phyloP scores from a whole-genome alignment of 2,797 vertebrate genomes.

The Phataginus tricuspis region DNA sequence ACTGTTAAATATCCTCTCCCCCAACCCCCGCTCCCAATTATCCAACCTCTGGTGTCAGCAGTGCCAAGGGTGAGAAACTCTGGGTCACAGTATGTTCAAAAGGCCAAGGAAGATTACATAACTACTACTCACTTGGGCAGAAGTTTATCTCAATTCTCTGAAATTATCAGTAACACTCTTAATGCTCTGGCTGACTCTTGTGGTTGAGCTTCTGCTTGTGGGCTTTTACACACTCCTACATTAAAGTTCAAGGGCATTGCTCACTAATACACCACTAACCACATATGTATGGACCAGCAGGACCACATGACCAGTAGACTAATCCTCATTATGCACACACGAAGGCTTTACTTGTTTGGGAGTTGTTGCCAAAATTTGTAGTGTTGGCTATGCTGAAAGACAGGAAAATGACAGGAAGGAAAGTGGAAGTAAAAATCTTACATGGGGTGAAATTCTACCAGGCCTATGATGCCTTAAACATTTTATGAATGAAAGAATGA shows the following conservation, averaged over 20 bases:
- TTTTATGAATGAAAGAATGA: neutral
- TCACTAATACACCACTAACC: neutral
- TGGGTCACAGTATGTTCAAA: neutral
- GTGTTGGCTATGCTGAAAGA: neutral
- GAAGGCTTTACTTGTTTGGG: neutral
- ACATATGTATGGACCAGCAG: neutral
- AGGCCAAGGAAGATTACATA: neutral
- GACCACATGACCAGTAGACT: neutral
- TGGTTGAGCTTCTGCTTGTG: neutral
- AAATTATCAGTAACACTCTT: neutral
- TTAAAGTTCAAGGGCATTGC: neutral
- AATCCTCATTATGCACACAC: neutral
- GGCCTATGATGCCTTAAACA: neutral
- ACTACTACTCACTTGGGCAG: neutral
- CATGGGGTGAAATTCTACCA: neutral
- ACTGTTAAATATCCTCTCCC: neutral
- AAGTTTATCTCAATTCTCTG: conserved; percentile 3
- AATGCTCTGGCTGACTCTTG: neutral
- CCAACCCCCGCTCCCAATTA: too few relatives aligned
- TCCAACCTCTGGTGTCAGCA: neutral
- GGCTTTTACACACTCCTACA: neutral
- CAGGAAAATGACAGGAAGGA: neutral
- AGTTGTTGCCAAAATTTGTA: neutral
- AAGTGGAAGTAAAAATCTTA: neutral
- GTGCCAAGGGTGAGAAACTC: neutral